A percentile compares a stretch with the other conserved stretches of the same genome.
These are phyloP conservation scores for Eulemur mongoz DNA, from an alignment of 2,797 vertebrate species.

Conservation along the genomic window DNA sequence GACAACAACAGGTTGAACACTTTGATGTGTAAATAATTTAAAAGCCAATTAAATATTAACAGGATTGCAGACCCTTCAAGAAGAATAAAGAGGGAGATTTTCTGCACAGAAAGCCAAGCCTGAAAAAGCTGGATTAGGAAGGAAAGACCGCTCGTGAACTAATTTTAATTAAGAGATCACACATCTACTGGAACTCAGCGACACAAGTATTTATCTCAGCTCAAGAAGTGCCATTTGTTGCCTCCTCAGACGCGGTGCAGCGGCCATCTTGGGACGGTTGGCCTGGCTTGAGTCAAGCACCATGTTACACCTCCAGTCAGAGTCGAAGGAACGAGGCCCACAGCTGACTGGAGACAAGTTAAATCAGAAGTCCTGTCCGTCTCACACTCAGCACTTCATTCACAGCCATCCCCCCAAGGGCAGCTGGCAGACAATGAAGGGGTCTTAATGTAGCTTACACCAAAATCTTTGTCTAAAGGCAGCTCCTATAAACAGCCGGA, in stretches of 20 bases:
- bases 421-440: constrained; percentile 50
- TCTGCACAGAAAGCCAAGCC: constrained; percentile 58
- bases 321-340: not conserved
- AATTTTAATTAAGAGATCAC: constrained; percentile 58
- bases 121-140: constrained; percentile 67
- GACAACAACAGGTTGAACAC: constrained; percentile 76
- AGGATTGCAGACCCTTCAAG: constrained; percentile 68
- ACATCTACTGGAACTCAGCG: not conserved
- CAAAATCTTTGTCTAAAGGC: constrained; percentile 61
- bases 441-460: constrained; percentile 44
- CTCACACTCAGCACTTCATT: constrained; percentile 26
- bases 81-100: constrained; percentile 44
- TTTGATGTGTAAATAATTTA: constrained; percentile 85
- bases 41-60: constrained; percentile 84
- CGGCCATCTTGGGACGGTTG: not conserved
- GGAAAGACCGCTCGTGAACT: constrained; percentile 42
- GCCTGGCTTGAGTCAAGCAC: not conserved
- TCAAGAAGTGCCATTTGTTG: not conserved
- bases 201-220: not conserved
- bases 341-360: not conserved
- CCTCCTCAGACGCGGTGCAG: not conserved
- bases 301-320: not conserved
- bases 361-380: not conserved
- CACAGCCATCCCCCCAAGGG: not conserved
- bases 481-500: constrained; percentile 57